A percentile compares a stretch with the other conserved stretches of the same genome.
These are phyloP conservation scores for Champsocephalus esox DNA, from an alignment of 2,797 vertebrate species.

Conservation along the genomic window DNA sequence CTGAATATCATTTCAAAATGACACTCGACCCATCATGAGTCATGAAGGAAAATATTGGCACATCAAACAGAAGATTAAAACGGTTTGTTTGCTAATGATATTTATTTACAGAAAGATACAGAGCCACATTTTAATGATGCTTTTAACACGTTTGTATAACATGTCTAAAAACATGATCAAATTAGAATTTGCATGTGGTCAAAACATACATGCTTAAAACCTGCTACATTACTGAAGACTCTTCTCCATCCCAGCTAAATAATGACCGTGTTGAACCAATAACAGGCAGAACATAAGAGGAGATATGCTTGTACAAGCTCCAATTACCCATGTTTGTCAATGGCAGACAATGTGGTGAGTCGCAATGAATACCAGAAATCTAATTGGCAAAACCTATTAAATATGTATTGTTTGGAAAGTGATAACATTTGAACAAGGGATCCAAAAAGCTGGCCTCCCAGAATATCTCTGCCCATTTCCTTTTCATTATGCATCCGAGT, in stretches of 20 bases:
- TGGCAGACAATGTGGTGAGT: slow-evolving; percentile 17
- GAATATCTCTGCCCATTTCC: slow-evolving; percentile 29
- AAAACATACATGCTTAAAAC: not conserved
- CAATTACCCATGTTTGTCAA: slow-evolving; percentile 36
- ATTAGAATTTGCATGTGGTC: too few species aligned
- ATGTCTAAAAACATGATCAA: too few species aligned
- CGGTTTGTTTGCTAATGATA: not conserved
- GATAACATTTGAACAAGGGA: slow-evolving; percentile 14
- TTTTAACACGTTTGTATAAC: not conserved
- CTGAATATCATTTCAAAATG: slow-evolving; percentile 8
- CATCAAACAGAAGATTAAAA: not conserved
- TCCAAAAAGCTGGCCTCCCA: slow-evolving; percentile 1
- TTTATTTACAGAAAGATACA: slow-evolving; percentile 2
- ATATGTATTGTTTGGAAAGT: slow-evolving; percentile 38
- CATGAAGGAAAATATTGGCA: slow-evolving; percentile 4
- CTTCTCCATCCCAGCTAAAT: not conserved
- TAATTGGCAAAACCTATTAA: slow-evolving; percentile 47
- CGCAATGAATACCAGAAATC: slow-evolving; percentile 39
- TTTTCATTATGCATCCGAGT: slow-evolving; percentile 43
- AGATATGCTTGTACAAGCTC: slow-evolving; percentile 14
- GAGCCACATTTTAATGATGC: not conserved
- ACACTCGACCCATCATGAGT: slow-evolving; percentile 17
- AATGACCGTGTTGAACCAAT: slow-evolving; percentile 19
- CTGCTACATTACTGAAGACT: not conserved
- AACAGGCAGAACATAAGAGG: slow-evolving; percentile 15